Percentiles rank a stretch among this genome's conserved stretches.
Evolutionary conservation across 2,888 invertebrate species (phyloP).

Genomic region (Hydrotaea diabolus): DNA sequence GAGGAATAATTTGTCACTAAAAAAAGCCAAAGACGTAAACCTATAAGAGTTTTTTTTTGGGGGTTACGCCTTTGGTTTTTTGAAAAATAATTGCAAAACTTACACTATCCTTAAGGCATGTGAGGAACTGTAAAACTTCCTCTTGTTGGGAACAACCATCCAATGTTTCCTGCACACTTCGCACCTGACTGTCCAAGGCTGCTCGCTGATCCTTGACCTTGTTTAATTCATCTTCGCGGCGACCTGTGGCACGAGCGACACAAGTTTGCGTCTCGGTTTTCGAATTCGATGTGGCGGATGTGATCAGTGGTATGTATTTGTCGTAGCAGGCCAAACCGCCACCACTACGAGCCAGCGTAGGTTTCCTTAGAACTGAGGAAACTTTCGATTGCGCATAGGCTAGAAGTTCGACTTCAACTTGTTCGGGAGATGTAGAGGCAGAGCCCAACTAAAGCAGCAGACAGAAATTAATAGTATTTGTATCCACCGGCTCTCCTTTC

Average conservation of each 20-base stretch:
- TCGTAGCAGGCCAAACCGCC: slow-evolving; percentile 68
- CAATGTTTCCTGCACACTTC: slow-evolving; percentile 59
- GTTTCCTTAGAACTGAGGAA: slow-evolving; percentile 19
- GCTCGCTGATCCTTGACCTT: slow-evolving; percentile 54
- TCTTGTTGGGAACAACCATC: slow-evolving; percentile 45
- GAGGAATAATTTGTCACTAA: no score
- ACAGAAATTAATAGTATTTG: background rate
- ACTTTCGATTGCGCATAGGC: slow-evolving; percentile 61
- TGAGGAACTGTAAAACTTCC: slow-evolving; percentile 64
- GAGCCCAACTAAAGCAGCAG: slow-evolving; percentile 23
- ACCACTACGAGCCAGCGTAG: slow-evolving; percentile 54
- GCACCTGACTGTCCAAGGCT: slow-evolving; percentile 44
- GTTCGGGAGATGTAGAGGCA: slow-evolving; percentile 41
- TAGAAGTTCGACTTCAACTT: slow-evolving; percentile 63
- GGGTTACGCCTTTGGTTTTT: no score
- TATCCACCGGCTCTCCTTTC: background rate
- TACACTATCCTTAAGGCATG: slow-evolving; percentile 65
- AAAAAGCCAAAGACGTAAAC: background rate
- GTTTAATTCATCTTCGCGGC: slow-evolving; percentile 53
- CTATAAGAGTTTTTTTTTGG: no score
- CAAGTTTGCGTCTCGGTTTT: slow-evolving; percentile 61
- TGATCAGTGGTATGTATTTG: slow-evolving; percentile 66
- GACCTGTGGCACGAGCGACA: slow-evolving; percentile 27
- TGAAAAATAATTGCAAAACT: slow-evolving; percentile 29
- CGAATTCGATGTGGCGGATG: slow-evolving; percentile 55